Conservation (phyloP, 1,140 invertebrate species). For the Mamestra configurata region DNA sequence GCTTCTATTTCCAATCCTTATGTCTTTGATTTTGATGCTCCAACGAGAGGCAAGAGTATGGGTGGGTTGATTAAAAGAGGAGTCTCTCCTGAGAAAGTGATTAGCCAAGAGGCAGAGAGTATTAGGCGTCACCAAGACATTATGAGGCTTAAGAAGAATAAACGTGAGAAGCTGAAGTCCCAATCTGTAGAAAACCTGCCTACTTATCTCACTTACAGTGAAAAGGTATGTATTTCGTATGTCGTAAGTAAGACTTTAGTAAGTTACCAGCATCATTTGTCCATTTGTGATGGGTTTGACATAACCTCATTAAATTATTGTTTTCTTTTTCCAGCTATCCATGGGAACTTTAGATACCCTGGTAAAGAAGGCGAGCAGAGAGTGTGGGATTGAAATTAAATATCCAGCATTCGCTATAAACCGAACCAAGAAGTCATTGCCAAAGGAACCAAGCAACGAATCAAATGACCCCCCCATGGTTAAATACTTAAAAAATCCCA, state of each 20-base stretch:
- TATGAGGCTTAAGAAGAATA: conserved; percentile 68
- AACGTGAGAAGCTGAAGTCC: conserved; percentile 69
- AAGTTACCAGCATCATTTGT: neutral
- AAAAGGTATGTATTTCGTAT: conserved; percentile 89
- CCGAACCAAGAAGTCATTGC: conserved; percentile 62
- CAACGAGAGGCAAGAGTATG: conserved; percentile 73
- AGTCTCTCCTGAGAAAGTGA: conserved; percentile 90
- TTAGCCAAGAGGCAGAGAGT: conserved; percentile 90
- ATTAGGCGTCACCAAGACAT: conserved; percentile 79
- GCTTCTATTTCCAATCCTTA: conserved; percentile 84
- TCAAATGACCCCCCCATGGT: conserved; percentile 67
- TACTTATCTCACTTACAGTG: conserved; percentile 91
- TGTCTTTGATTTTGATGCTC: conserved; percentile 69
- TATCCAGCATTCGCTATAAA: conserved; percentile 89
- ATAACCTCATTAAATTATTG: neutral
- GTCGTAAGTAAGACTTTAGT: too few species aligned
- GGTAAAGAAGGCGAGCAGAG: conserved; percentile 89
- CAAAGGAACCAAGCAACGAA: conserved; percentile 49
- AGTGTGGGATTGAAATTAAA: conserved; percentile 90
- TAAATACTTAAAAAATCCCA: conserved; percentile 58
- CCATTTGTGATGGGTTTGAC: too few species aligned
- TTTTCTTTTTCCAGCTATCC: conserved; percentile 88
- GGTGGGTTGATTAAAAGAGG: conserved; percentile 89
- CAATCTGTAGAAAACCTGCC: conserved; percentile 92
- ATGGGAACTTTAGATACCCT: conserved; percentile 90